Base-by-base conservation (phyloP, 2,113 vertebrate species). In the Limanda limanda region DNA sequence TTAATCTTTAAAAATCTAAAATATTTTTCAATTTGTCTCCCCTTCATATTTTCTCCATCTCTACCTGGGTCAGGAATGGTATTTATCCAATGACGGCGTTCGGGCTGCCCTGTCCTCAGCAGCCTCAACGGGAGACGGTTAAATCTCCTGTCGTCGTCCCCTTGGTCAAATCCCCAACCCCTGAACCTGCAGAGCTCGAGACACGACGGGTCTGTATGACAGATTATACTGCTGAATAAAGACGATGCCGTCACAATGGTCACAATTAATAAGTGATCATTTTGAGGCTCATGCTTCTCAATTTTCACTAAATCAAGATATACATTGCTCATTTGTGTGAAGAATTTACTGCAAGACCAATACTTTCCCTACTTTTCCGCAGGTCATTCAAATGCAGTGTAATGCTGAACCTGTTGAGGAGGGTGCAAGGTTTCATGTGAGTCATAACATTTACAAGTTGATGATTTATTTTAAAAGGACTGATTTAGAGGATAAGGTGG, bases 311-410 rank as follows among this genome's bases (percentile, higher is more conserved):
- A 37, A 40, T 67, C 17, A 48, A 48, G 3, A 10, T 23, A 55
- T 12, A 23, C 10, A 68, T 1, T 51, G 35, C 24, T 5, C 1
- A 56, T 52, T 48, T 61, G 14, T 21, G 2, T 13, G 3, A 42
- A 76, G 35, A 13, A 18, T 18, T 18, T 68, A 24, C 9, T 57
- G 11, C 11, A 57, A 25, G 15, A 25, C 37, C 25, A 17, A 23
- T 62, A 14, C 61, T 73, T 52, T 18, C 10, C 18, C 5, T 56
- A 4, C 31, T 69, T 71, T 54, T 77, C 2, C 81, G 0, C 89
- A 99, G 98, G 96, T 98, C 65, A 94, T 97, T 81, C 95, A 98
- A 65, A 98, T 99, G 97, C 97, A 99, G 87, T 99, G 98, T 88
- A 99, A 96, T 90, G 95, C 97, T 5, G 98, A 99, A 81, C 94